Base-by-base conservation (phyloP, 2,888 invertebrate species). In the Spatulosminthurus flaviceps region DNA sequence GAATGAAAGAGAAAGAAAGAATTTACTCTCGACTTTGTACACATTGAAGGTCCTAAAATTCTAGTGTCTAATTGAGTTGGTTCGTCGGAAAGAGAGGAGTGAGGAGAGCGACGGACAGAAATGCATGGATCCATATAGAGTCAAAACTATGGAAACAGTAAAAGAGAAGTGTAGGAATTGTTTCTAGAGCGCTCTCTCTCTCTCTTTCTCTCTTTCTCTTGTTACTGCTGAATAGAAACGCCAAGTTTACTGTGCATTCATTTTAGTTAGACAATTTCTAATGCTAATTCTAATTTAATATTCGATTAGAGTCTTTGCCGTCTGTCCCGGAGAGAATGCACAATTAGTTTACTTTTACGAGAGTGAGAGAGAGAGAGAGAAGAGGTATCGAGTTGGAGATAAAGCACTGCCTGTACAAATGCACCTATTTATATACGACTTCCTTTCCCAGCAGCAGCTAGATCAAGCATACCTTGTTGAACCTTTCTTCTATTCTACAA, bases 211-310 rank as follows among this genome's bases (percentile, higher is more conserved):
- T n/a, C n/a, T n/a, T n/a, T 7, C 34, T 34, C 34, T 34, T 34
- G 34, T 34, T 34, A 34, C 34, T 34, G 34, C 11, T 21, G 34
- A 70, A 34, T 26, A 70, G 34, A 70, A 70, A 29, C 21, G 28
- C 34, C 34, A 29, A 26, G 71, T 71, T 72, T 26, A 28, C n/a
- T 66, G 24, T 34, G 26, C 75, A 61, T 75, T 75, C 75, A 66
- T 61, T 75, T 61, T 64, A 64, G 41, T 75, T 66, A 61, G 75
- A 75, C 75, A 75, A 69, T 75, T 75, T 75, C 61, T 75, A 75
- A 75, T 66, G 75, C 66, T 75, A 75, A 75, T 75, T 75, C 75
- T 75, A 75, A 75, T 75, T 75, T 75, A 75, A 64, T 75, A 75
- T 75, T 75, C 75, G 75, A 75, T 75, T 75, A 75, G 66, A 75